A percentile compares a stretch with the other conserved stretches of the same genome.
These are phyloP conservation scores for Oreamnos americanus DNA, from an alignment of 2,113 vertebrate species.

Conservation along the genomic window DNA sequence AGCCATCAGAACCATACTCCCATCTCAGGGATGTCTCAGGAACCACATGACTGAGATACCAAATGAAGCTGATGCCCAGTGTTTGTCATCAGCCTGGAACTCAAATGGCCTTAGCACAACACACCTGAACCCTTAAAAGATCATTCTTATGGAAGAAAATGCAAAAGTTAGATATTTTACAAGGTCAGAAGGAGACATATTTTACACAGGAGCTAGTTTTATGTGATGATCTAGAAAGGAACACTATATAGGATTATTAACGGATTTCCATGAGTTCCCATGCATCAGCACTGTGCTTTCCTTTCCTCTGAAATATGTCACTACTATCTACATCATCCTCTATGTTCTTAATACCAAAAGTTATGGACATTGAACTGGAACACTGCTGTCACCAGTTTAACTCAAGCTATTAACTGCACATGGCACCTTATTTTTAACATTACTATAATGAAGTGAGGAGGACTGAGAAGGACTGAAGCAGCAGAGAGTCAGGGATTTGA, in stretches of 20 bases:
- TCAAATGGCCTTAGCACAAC: neutral
- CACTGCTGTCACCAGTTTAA: neutral
- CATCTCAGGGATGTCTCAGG: neutral
- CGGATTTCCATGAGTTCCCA: neutral
- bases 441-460: neutral
- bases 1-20: accelerated
- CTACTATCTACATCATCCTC: neutral
- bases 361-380: neutral
- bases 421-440: neutral
- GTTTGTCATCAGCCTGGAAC: neutral
- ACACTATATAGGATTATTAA: neutral
- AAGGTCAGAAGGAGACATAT: neutral
- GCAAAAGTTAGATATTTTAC: neutral
- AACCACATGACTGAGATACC: neutral
- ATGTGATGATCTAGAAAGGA: neutral
- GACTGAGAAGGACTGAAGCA: neutral
- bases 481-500: neutral
- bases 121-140: neutral
- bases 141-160: neutral
- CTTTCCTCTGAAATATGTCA: neutral
- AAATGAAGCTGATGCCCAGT: neutral
- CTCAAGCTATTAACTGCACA: neutral
- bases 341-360: neutral
- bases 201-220: neutral
- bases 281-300: neutral